These are phyloP conservation scores for Lethrus apterus DNA, from an alignment of 1,140 invertebrate species.

Conservation along the genomic window DNA sequence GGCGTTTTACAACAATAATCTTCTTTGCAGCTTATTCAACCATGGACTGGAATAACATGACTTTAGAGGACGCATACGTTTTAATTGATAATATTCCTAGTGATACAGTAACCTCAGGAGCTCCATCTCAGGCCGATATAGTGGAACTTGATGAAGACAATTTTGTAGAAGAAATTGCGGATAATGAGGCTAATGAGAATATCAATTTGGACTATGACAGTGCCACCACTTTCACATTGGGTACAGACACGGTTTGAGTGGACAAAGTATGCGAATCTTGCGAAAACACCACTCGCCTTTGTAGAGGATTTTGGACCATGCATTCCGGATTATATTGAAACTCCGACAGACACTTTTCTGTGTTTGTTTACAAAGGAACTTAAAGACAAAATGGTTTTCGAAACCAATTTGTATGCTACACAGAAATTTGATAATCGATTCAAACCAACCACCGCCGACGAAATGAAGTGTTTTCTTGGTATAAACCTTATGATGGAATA, in stretches of 20 bases:
- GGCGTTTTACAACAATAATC: not conserved
- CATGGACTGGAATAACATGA: not conserved
- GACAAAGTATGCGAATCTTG: not conserved
- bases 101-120: not conserved
- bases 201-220: not conserved
- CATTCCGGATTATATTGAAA: constrained; percentile 10
- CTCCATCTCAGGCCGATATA: too few species aligned
- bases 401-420: constrained; percentile 4
- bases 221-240: not conserved
- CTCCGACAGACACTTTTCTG: constrained; percentile 12
- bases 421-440: not conserved
- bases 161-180: too few species aligned
- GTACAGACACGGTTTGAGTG: not conserved
- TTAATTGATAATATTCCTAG: constrained; percentile 2
- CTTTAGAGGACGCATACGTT: not conserved
- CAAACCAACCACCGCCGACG: not conserved
- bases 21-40: too few species aligned
- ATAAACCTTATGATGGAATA: too few species aligned
- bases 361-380: constrained; percentile 8
- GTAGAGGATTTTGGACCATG: not conserved
- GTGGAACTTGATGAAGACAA: not conserved
- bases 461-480: too few species aligned
- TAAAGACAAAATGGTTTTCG: constrained; percentile 3
- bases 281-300: not conserved
- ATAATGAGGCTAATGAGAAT: too few species aligned